phyloP scores from a whole-genome alignment of 2,888 invertebrate species.

The Petrophora chlorosata region DNA sequence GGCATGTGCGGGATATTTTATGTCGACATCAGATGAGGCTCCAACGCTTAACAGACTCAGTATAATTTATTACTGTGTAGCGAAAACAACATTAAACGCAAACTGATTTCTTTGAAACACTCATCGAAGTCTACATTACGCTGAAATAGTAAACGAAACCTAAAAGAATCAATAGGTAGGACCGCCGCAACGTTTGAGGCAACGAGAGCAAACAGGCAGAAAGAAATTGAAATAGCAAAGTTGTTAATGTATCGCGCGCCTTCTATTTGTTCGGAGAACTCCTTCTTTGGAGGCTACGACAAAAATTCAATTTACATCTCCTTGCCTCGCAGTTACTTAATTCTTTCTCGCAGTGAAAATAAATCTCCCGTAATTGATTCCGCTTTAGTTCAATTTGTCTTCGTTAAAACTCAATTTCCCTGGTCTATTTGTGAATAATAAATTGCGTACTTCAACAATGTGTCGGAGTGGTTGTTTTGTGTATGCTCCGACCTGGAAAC shows the following conservation, averaged over 20 bases:
- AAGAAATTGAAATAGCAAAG: conserved; percentile 49
- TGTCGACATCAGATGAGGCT: conserved; percentile 4
- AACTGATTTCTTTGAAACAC: background rate
- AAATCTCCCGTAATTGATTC: conserved; percentile 82
- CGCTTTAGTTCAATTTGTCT: conserved; percentile 82
- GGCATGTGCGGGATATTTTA: conserved; percentile 8
- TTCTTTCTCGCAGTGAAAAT: conserved; percentile 77
- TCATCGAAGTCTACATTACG: background rate
- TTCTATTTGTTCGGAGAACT: conserved; percentile 53
- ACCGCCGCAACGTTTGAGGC: conserved; percentile 15
- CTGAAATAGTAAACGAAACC: conserved; percentile 1
- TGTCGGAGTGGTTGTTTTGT: conserved; percentile 62
- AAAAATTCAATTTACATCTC: conserved; percentile 79
- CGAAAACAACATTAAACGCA: background rate
- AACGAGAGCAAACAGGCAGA: conserved; percentile 37
- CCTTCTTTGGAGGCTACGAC: conserved; percentile 61
- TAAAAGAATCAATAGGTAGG: conserved; percentile 16
- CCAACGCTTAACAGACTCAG: conserved; percentile 1
- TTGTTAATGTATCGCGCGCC: conserved; percentile 55
- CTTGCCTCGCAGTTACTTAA: conserved; percentile 74
- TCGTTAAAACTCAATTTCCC: conserved; percentile 82
- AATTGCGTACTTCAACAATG: conserved; percentile 73
- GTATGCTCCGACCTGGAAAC: conserved; percentile 54
- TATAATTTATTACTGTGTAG: background rate
- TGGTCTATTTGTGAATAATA: conserved; percentile 81